Conservation (phyloP, 92 coral and sea anemone genomes). For the Porites rus region DNA sequence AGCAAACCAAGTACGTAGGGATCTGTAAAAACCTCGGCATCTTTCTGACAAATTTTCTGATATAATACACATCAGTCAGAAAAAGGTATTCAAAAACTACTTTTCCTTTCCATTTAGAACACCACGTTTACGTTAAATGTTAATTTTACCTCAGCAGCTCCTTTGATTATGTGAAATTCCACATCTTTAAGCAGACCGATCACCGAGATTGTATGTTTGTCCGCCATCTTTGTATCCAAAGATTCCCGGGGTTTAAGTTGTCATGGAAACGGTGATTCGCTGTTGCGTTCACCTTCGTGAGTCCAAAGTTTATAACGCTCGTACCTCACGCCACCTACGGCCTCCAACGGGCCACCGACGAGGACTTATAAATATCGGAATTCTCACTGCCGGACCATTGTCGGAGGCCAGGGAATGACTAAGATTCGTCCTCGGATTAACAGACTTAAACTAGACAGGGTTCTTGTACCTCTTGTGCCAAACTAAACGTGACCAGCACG, state of each 20-base stretch:
- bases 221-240: slow-evolving; percentile 84
- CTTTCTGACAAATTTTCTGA: slow-evolving; percentile 82
- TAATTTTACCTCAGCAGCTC: slow-evolving; percentile 81
- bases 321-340: too few species aligned
- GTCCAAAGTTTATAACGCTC: too few species aligned
- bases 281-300: not conserved
- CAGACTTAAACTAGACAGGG: too few species aligned
- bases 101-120: not conserved
- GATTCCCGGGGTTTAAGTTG: slow-evolving; percentile 35
- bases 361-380: too few species aligned
- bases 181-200: slow-evolving; percentile 93
- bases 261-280: slow-evolving; percentile 2
- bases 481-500: too few species aligned
- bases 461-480: too few species aligned
- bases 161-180: slow-evolving; percentile 92
- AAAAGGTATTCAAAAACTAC: not conserved
- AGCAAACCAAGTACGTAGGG: slow-evolving; percentile 86
- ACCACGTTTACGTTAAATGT: not conserved
- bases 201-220: slow-evolving; percentile 69
- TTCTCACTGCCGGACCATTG: too few species aligned
- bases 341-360: too few species aligned
- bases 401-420: too few species aligned
- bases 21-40: slow-evolving; percentile 72
- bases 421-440: too few species aligned
- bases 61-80: not conserved